These are phyloP conservation scores for Sitta carolinensis DNA, from an alignment of 2,797 vertebrate species.

Conservation along the genomic window DNA sequence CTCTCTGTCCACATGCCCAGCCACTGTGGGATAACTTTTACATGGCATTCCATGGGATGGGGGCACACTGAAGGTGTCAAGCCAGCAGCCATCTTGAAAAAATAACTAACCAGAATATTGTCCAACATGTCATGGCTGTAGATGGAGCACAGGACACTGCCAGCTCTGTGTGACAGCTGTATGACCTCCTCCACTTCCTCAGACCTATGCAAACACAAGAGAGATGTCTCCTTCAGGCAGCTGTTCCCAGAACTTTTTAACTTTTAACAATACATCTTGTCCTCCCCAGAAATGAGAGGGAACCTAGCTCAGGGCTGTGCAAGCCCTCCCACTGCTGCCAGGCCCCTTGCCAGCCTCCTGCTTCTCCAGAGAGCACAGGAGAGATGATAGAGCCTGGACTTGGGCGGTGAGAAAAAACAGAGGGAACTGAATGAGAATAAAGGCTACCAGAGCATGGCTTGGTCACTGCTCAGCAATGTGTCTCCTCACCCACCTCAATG, in stretches of 20 bases:
- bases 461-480: background rate
- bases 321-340: background rate
- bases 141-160: rapidly evolving
- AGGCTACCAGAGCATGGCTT: background rate
- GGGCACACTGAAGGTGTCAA: background rate
- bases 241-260: background rate
- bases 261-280: background rate
- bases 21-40: background rate
- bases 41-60: background rate
- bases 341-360: background rate
- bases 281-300: background rate
- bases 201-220: rapidly evolving
- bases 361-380: background rate
- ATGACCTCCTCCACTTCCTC: background rate
- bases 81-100: background rate
- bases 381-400: background rate
- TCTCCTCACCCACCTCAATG: background rate
- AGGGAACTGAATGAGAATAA: background rate
- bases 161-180: rapidly evolving
- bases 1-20: background rate
- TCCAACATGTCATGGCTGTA: rapidly evolving
- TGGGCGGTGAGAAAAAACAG: background rate
- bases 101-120: rapidly evolving
- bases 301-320: background rate
- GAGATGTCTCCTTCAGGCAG: background rate